phyloP scores from a whole-genome alignment of 2,888 invertebrate genomes.

The Lycia hirtaria region DNA sequence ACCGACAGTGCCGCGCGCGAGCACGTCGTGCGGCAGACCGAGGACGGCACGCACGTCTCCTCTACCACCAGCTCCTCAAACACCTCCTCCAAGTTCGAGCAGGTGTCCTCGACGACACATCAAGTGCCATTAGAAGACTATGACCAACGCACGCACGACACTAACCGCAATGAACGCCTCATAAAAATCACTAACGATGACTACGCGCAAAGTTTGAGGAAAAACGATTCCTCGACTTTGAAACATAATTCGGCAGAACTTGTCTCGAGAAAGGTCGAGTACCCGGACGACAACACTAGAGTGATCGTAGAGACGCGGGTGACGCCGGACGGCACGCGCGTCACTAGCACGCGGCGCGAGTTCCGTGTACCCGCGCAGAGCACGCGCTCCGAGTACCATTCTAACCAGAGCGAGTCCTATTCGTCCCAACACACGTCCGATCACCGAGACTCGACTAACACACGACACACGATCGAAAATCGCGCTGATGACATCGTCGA shows the following conservation, averaged over 20 bases:
- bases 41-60: conserved; percentile 69
- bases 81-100: conserved; percentile 68
- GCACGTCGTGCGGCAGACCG: conserved; percentile 70
- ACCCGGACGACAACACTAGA: conserved; percentile 88
- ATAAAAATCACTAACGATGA: conserved; percentile 55
- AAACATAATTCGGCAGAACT: conserved; percentile 11
- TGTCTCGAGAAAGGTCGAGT: conserved; percentile 69
- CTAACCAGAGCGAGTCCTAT: conserved; percentile 62
- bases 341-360: conserved; percentile 89
- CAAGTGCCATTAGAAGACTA: conserved; percentile 69
- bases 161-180: conserved; percentile 60
- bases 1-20: conserved; percentile 71
- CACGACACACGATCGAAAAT: conserved; percentile 54
- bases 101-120: conserved; percentile 65
- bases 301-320: conserved; percentile 88
- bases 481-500: conserved; percentile 47
- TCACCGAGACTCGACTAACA: conserved; percentile 54
- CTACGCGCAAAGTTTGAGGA: conserved; percentile 34
- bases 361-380: conserved; percentile 77
- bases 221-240: conserved; percentile 5
- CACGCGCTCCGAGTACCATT: conserved; percentile 66
- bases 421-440: conserved; percentile 62
- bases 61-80: conserved; percentile 69
- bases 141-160: conserved; percentile 50
- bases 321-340: conserved; percentile 87